Evolutionary conservation across 2,797 vertebrate genomes (phyloP).

Genomic region (Sebastes wilsoni): DNA sequence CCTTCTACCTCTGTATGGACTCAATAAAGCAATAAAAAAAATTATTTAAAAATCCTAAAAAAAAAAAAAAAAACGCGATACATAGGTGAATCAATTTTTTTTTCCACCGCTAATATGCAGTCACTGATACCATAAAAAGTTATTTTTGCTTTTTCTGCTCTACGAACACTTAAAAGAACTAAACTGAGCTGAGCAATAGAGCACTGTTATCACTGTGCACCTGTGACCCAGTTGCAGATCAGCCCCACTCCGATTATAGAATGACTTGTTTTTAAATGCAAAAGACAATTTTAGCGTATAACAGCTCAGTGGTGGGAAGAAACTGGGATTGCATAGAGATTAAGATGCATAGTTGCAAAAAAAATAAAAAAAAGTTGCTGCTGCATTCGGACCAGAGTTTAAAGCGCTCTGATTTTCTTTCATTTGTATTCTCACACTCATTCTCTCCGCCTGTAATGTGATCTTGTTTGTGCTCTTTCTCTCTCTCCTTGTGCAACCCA

Average conservation of each 20-base stretch:
- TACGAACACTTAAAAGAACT: not conserved
- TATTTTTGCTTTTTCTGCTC: not conserved
- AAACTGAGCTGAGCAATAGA: not conserved
- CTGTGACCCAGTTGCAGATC: not conserved
- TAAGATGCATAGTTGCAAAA: conserved; percentile 1
- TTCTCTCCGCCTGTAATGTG: conserved; percentile 5
- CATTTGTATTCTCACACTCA: not conserved
- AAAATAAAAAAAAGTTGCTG: not conserved
- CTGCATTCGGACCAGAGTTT: conserved; percentile 3
- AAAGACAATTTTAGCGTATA: not conserved
- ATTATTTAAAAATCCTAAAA: too few relatives aligned
- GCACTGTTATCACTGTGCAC: not conserved
- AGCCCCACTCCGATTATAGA: not conserved
- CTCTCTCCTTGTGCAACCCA: conserved; percentile 27
- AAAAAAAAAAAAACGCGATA: too few relatives aligned
- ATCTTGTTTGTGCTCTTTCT: conserved; percentile 8
- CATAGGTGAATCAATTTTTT: too few relatives aligned
- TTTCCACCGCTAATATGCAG: too few relatives aligned
- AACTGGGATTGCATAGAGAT: not conserved
- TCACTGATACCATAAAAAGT: not conserved
- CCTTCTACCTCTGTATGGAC: too few relatives aligned
- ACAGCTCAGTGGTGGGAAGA: not conserved
- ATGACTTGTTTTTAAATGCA: not conserved
- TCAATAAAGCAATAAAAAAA: too few relatives aligned
- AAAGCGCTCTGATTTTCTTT: conserved; percentile 8